These are phyloP conservation scores for Podarcis raffonei DNA, from an alignment of 2,113 vertebrate species.

Conservation along the genomic window DNA sequence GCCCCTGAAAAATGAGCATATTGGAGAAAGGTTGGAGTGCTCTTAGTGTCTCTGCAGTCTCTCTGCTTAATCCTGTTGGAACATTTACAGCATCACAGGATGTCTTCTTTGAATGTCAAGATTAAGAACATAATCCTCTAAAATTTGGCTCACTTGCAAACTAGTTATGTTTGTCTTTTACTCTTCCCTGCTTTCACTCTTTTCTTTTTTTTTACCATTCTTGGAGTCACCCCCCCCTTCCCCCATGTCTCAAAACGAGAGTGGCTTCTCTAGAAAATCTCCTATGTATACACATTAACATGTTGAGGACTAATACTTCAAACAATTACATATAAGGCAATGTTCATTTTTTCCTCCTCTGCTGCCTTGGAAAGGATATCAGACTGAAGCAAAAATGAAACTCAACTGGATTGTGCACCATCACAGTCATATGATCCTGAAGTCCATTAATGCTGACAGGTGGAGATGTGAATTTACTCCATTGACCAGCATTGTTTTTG, in stretches of 20 bases:
- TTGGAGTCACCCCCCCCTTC: no score
- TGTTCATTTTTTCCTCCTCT: no score
- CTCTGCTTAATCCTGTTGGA: conserved; percentile 57
- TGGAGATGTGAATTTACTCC: neutral
- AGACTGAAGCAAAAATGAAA: neutral
- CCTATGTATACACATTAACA: neutral
- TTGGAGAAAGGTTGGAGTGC: conserved; percentile 41
- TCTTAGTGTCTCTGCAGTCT: conserved; percentile 40
- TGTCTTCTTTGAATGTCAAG: conserved; percentile 59
- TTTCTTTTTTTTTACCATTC: neutral
- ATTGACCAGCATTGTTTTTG: neutral
- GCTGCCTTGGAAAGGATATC: neutral
- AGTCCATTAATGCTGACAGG: neutral
- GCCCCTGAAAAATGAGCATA: conserved; percentile 55
- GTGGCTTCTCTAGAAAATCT: neutral
- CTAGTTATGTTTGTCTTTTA: conserved; percentile 30
- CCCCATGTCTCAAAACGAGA: neutral
- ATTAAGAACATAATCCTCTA: conserved; percentile 66
- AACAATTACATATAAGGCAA: no score
- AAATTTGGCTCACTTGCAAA: conserved; percentile 55
- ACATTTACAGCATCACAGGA: conserved; percentile 49
- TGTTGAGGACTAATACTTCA: neutral
- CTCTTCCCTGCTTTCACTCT: neutral
- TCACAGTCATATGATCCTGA: neutral
- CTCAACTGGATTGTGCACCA: neutral